Conservation (phyloP, 2,888 invertebrate genomes). For the Plebejus argus region DNA sequence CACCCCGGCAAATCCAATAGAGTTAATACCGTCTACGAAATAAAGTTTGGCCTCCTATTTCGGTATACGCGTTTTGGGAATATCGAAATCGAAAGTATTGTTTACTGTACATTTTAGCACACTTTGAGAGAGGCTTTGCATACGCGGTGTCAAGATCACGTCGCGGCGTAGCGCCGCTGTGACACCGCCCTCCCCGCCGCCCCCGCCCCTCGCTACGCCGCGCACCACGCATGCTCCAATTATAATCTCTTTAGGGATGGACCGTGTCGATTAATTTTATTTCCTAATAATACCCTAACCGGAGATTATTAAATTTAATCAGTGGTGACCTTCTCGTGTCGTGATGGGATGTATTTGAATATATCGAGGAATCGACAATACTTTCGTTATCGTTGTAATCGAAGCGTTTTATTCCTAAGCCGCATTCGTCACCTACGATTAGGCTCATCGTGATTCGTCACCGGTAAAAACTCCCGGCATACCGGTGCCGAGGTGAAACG, state of each 20-base stretch:
- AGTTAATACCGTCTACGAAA: constrained; percentile 7
- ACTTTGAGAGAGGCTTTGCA: constrained; percentile 63
- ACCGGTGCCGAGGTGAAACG: not conserved
- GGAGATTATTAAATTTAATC: not conserved
- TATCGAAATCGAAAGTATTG: constrained; percentile 40
- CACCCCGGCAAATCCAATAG: constrained; percentile 10
- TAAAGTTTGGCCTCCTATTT: not conserved
- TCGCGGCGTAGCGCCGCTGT: constrained; percentile 65
- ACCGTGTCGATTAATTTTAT: constrained; percentile 62
- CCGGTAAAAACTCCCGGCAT: not conserved
- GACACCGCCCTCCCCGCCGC: constrained; percentile 49
- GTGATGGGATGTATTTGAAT: constrained; percentile 55
- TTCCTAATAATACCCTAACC: not conserved
- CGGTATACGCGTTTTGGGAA: constrained; percentile 3
- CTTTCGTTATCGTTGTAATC: not conserved
- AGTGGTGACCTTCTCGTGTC: not conserved
- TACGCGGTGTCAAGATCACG: constrained; percentile 79
- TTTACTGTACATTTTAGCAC: constrained; percentile 43
- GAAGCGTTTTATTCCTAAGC: not conserved
- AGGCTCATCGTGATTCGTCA: not conserved
- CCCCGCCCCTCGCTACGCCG: constrained; percentile 68
- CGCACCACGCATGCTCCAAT: constrained; percentile 80
- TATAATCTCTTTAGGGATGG: constrained; percentile 80
- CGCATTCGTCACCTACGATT: constrained; percentile 49
- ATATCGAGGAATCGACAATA: constrained; percentile 41